Evolutionary conservation across 2,888 invertebrate species (phyloP), one percentile per base, ranked within the genome.

Genomic region (Hololepta plana): DNA sequence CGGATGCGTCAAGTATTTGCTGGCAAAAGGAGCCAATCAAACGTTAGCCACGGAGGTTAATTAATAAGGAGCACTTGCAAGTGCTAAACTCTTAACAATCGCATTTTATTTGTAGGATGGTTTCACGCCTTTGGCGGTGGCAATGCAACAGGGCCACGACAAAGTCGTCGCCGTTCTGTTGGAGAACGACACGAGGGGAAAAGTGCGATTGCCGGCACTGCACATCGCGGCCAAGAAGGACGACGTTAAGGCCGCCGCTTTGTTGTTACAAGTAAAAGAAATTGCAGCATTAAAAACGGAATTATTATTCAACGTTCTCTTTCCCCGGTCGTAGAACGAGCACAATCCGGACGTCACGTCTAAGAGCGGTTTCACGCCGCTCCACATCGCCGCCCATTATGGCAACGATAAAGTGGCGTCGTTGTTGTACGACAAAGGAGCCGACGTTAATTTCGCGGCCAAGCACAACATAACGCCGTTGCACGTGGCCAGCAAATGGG

Each of bases 161-260:
- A 77, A 90, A 52, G 93, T 98, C 23, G 96, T 98, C 2, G 84
- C 91, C 2, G 87, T 95, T 11, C 63, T 96, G 2, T 60, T 96
- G 27, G 96, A 98, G 51, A 91, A 91, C 42, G 96, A 98, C 60
- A 85, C 90, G 13, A 67, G 90, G 35, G 93, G 95, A 31, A 95
- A 93, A 56, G 90, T 95, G 5, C 70, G 91, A 30, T 61, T 98
- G 37, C 96, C 96, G 2, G 95, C 96, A 2, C 62, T 98, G 28
- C 96, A 96, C 55, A 96, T 96, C 39, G 96, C 96, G 10, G 95
- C 96, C 23, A 98, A 96, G 59, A 98, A 98, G 49, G 91, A 98
- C 51, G 96, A 98, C 49, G 85, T 88, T 31, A 91, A 88, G 57
- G 91, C 95, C 3, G 95, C 95, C 3, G 79, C 81, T 8, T 59